Base-by-base conservation (phyloP, 2,113 vertebrate genomes). In the Bos taurus region DNA sequence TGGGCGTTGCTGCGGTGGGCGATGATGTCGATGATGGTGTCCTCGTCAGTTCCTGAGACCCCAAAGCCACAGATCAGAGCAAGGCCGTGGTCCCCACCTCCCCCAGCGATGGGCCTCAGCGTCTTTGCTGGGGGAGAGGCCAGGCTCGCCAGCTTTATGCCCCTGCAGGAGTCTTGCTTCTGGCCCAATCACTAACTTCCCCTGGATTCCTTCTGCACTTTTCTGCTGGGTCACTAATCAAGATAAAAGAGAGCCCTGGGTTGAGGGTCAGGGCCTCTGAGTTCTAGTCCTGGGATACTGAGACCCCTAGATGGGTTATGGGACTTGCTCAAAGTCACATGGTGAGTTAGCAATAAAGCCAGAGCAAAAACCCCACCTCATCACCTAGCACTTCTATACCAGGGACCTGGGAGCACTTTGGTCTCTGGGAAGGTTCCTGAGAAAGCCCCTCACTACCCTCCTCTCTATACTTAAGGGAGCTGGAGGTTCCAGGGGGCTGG, bases 21-120 rank as follows among this genome's bases (percentile, higher is more conserved):
- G 96, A 99, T 33, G 74, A 99, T 99, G 2, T 99, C 98, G 19
- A 99, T 99, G 98, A 99, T 99, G 87, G 99, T 98, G 30, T 98
- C 99, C 98, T 99, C 99, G 0, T 99, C 99, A 0, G 99, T 99
- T 95, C 99, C 99, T 99, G 97, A 50, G 94, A 0, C 48, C 95
- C 48, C 98, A 78, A 90, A 89, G 94, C 1, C 87, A 48, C 48
- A 21, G 56, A 80, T 98, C 86, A 97, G 93, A 88, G 60, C n/a
- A 56, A 87, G 81, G 36, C 59, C 60, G 6, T 1, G 52, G 57
- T 46, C 33, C 90, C 54, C 16, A 7, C 1, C 0, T 14, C 11
- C 33, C 48, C 74, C 40, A 28, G 6, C 2, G 19, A 60, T 4
- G 46, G 64, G n/a, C 48, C 71, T 87, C 14, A 12, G 26, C 43